phyloP scores from a whole-genome alignment of 2,113 vertebrate genomes.

The Halichoerus grypus region DNA sequence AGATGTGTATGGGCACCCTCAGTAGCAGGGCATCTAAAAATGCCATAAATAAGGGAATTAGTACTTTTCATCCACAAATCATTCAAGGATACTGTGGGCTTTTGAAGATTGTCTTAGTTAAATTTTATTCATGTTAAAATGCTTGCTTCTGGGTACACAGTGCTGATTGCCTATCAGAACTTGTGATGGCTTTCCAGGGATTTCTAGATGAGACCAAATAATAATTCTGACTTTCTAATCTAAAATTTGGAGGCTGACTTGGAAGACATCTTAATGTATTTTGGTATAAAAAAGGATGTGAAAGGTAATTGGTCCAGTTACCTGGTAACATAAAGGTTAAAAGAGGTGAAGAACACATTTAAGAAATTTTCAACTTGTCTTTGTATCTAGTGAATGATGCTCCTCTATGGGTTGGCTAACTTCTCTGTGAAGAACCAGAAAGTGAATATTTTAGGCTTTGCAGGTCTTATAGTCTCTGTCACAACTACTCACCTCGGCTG shows the following conservation, averaged over 20 bases:
- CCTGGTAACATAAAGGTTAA: background rate
- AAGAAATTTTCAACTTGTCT: background rate
- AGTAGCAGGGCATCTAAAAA: constrained; percentile 63
- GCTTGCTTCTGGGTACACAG: constrained; percentile 35
- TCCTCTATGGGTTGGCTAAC: background rate
- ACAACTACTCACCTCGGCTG: background rate
- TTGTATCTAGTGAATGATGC: background rate
- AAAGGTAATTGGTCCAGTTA: background rate
- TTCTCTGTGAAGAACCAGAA: background rate
- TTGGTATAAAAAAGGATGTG: background rate
- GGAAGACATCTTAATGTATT: background rate
- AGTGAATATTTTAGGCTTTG: background rate
- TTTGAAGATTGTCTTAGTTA: constrained; percentile 60
- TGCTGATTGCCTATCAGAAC: background rate
- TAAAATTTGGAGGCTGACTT: background rate
- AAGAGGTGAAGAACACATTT: background rate
- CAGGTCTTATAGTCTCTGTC: background rate
- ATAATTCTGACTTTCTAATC: background rate
- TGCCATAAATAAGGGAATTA: constrained; percentile 54
- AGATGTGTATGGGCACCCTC: background rate
- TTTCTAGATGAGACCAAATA: background rate
- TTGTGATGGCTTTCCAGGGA: background rate
- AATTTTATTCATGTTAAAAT: constrained; percentile 25
- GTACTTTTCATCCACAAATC: constrained; percentile 41
- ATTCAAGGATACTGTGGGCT: background rate